Evolutionary conservation across 2,797 vertebrate genomes (phyloP), one percentile per base, ranked within the genome.

Genomic region (Phalloptychus januarius): DNA sequence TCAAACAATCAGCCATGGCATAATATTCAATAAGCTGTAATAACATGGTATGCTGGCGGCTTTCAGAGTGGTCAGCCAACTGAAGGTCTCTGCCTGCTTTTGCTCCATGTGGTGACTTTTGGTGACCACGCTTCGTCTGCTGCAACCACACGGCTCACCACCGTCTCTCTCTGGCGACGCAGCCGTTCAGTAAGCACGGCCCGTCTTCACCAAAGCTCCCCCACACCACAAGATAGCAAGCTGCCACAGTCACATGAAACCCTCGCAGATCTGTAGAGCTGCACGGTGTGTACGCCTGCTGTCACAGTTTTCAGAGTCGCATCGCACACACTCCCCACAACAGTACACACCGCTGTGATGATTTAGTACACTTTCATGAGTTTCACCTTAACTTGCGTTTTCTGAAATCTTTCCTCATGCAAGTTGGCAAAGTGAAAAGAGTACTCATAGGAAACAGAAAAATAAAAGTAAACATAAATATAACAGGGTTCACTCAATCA

Each of bases 21-120:
- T 81, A 92, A 87, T 83, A 89, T 87, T 92, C 86, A 86, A 86
- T 87, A 81, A 85, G 83, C 85, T 85, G 87, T 91, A 92, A 92
- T 92, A 84, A 90, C 91, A 93, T 78, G 36, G 87, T 81, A 18
- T 44, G 77, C 46, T 71, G 90, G 89, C 86, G 87, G 90, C 86
- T 91, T 89, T 85, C 78, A 0, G 85, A 87, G 89, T 72, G 91
- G 88, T 91, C 91, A 89, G 90, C 82, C 86, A 77, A 56, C 87
- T 84, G 89, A 86, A 69, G 76, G 90, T 79, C 86, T 79, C 79
- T 80, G 89, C 80, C 79, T 87, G 85, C 77, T 58, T 71, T 72
- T 38, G 84, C 85, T 80, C 71, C 10, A 78, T 86, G 86, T 71
- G 91, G 92, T 90, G 85, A 85, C 67, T 78, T 80, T 83, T 77